phyloP scores from a whole-genome alignment of 2,113 vertebrate genomes.

The Heterotilapia buettikoferi region DNA sequence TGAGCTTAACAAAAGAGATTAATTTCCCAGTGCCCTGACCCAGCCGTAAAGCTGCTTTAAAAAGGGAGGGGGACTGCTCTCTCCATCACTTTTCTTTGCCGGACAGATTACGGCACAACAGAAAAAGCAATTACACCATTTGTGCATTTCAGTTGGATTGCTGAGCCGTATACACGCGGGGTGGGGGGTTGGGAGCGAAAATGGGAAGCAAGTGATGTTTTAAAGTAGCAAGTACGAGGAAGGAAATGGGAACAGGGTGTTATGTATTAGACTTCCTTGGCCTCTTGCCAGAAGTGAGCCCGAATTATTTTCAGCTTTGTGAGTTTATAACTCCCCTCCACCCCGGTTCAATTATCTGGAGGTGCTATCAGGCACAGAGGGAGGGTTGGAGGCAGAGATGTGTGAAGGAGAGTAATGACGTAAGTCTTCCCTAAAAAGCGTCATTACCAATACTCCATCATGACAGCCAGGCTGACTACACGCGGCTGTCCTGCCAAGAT shows the following conservation, averaged over 20 bases:
- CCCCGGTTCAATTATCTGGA: constrained; percentile 39
- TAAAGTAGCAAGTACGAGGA: constrained; percentile 9
- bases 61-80: constrained; percentile 9
- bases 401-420: constrained; percentile 37
- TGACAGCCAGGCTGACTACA: neutral
- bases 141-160: constrained; percentile 51
- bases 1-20: constrained; percentile 67
- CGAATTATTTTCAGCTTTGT: constrained; percentile 43
- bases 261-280: neutral
- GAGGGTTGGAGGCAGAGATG: neutral
- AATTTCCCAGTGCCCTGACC: constrained; percentile 60
- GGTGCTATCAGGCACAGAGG: constrained; percentile 16
- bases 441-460: constrained; percentile 21
- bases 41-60: constrained; percentile 53
- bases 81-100: constrained; percentile 35
- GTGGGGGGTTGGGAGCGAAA: neutral
- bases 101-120: constrained; percentile 59
- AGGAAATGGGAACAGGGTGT: constrained; percentile 7
- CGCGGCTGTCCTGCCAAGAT: neutral
- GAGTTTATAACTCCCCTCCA: constrained; percentile 35
- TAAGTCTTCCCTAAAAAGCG: constrained; percentile 20
- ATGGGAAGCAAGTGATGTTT: constrained; percentile 14
- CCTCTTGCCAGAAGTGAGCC: constrained; percentile 8
- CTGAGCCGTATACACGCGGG: constrained; percentile 14
- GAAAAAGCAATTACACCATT: constrained; percentile 70